Conservation (phyloP, 23 tunicate genomes). For the Botrylloides violaceus region DNA sequence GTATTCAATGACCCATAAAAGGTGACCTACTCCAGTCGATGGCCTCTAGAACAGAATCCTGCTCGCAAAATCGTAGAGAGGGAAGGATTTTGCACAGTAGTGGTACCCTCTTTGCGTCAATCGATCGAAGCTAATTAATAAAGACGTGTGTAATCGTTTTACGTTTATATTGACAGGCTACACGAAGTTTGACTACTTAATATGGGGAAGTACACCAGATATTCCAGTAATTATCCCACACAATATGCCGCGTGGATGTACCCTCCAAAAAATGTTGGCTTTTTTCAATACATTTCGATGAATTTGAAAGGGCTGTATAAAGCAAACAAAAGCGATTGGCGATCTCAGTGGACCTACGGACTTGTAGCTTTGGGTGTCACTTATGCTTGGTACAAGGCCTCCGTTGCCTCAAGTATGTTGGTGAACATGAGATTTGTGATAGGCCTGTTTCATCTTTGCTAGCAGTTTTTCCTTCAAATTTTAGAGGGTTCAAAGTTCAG, state of each 20-base stretch:
- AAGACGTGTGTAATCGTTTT: too few species aligned
- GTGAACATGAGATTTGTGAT: background rate
- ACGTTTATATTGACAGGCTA: background rate
- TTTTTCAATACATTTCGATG: conserved; percentile 22
- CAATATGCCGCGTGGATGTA: conserved; percentile 62
- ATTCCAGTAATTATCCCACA: conserved; percentile 47
- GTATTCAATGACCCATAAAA: too few species aligned
- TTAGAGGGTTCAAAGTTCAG: conserved; percentile 38
- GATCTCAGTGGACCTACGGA: conserved; percentile 17
- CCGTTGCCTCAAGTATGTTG: conserved; percentile 14
- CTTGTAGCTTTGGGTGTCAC: background rate
- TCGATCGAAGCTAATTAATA: too few species aligned
- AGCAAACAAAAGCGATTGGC: conserved; percentile 16
- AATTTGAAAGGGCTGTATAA: background rate
- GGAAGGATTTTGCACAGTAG: too few species aligned
- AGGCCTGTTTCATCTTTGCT: background rate
- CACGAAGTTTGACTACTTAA: background rate
- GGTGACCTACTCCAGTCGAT: too few species aligned
- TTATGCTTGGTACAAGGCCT: conserved; percentile 11
- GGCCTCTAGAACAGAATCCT: too few species aligned
- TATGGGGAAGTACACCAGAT: conserved; percentile 57
- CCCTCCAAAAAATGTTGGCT: conserved; percentile 47
- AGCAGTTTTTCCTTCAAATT: conserved; percentile 22
- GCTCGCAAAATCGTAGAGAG: too few species aligned
- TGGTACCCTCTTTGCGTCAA: too few species aligned